Conservation (phyloP, 1,140 invertebrate genomes). For the Dinoponera quadriceps region DNA sequence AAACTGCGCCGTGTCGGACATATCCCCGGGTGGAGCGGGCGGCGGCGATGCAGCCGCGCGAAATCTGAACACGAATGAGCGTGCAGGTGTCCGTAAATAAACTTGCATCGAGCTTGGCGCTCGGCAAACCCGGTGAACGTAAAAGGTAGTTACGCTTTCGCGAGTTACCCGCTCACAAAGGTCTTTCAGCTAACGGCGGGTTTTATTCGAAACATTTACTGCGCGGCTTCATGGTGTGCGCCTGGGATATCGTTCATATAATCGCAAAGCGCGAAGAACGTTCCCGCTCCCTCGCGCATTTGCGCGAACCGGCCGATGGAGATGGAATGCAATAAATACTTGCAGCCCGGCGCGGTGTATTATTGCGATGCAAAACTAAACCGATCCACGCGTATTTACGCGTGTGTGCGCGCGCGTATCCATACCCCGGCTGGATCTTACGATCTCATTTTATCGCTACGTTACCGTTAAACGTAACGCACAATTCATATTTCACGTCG, state of each 20-base stretch:
- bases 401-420: background rate
- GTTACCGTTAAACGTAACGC: background rate
- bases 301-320: background rate
- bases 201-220: conserved; percentile 69
- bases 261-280: conserved; percentile 38
- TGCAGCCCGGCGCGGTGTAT: too few species aligned
- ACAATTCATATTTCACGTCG: conserved; percentile 29
- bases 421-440: too few species aligned
- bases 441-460: background rate
- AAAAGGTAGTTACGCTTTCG: conserved; percentile 77
- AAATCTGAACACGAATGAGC: conserved; percentile 71
- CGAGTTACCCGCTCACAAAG: conserved; percentile 68
- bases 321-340: conserved; percentile 24
- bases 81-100: conserved; percentile 79
- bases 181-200: conserved; percentile 50
- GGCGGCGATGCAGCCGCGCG: conserved; percentile 40
- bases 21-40: conserved; percentile 30
- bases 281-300: background rate
- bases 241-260: conserved; percentile 66
- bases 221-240: conserved; percentile 13
- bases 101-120: conserved; percentile 77
- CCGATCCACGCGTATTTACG: background rate
- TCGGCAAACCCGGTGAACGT: conserved; percentile 74
- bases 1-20: conserved; percentile 52
- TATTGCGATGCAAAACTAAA: background rate